phyloP scores from a whole-genome alignment of 2,888 invertebrate genomes.

The Bombylius major region DNA sequence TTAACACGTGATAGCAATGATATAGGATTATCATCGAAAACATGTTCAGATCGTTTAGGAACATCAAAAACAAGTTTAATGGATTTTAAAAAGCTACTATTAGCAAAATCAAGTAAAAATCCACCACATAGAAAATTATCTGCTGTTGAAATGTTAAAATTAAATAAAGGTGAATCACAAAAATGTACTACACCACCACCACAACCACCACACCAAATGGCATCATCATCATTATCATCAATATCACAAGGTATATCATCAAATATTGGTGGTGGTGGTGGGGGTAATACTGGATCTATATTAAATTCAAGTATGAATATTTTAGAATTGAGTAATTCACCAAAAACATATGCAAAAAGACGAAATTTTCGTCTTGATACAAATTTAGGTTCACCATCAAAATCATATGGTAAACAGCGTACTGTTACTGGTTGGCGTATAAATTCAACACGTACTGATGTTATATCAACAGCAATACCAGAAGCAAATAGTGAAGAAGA shows the following conservation, averaged over 20 bases:
- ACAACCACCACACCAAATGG: not conserved
- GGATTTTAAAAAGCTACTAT: conserved; percentile 69
- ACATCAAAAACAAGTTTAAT: conserved; percentile 63
- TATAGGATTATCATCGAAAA: conserved; percentile 22
- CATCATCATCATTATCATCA: conserved; percentile 6
- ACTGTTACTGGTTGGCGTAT: conserved; percentile 56
- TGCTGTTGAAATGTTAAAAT: conserved; percentile 66
- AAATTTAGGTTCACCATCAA: conserved; percentile 43
- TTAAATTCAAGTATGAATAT: conserved; percentile 45
- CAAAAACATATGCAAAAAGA: conserved; percentile 54
- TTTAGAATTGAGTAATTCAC: conserved; percentile 56
- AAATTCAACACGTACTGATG: conserved; percentile 63
- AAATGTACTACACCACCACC: conserved; percentile 18
- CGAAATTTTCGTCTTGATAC: conserved; percentile 40
- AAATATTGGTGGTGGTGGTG: not conserved
- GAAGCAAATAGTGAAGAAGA: conserved; percentile 73
- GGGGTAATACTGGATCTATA: conserved; percentile 8
- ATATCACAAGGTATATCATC: not conserved
- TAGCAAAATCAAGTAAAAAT: conserved; percentile 61
- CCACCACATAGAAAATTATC: conserved; percentile 48
- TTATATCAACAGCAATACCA: conserved; percentile 73
- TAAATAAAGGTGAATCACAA: conserved; percentile 40
- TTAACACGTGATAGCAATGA: not conserved
- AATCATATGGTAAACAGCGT: conserved; percentile 44
- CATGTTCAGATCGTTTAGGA: conserved; percentile 52